Evolutionary conservation across 2,113 vertebrate genomes (phyloP).

Genomic region (Lepus europaeus): DNA sequence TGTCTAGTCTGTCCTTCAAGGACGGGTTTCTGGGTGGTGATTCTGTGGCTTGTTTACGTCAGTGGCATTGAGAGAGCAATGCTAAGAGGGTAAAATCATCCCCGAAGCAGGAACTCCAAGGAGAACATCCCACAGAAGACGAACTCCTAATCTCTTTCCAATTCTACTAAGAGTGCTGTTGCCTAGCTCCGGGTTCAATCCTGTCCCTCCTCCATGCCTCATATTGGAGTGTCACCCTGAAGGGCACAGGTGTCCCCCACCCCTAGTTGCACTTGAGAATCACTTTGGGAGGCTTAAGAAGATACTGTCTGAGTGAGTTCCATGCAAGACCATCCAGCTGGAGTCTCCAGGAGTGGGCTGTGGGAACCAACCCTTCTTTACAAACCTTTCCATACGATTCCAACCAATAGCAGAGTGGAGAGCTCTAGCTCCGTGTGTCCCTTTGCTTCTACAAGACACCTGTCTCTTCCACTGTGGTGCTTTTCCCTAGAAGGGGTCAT

Average conservation of each 20-base stretch:
- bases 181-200: background rate
- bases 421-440: too few relatives aligned
- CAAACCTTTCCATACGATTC: background rate
- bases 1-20: background rate
- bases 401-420: background rate
- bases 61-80: background rate
- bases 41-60: background rate
- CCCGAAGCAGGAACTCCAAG: background rate
- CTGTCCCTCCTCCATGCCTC: background rate
- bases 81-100: background rate
- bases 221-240: background rate
- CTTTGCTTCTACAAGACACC: background rate
- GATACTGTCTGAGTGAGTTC: background rate
- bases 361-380: background rate
- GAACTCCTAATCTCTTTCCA: background rate
- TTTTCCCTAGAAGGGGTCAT: too few relatives aligned
- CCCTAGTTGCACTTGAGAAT: background rate
- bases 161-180: too few relatives aligned
- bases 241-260: background rate
- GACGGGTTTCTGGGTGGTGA: background rate
- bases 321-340: background rate
- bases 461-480: background rate
- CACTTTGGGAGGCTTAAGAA: background rate
- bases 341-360: background rate
- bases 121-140: background rate